phyloP scores from a whole-genome alignment of 2,797 vertebrate species.

The Sternarchorhynchus goeldii region DNA sequence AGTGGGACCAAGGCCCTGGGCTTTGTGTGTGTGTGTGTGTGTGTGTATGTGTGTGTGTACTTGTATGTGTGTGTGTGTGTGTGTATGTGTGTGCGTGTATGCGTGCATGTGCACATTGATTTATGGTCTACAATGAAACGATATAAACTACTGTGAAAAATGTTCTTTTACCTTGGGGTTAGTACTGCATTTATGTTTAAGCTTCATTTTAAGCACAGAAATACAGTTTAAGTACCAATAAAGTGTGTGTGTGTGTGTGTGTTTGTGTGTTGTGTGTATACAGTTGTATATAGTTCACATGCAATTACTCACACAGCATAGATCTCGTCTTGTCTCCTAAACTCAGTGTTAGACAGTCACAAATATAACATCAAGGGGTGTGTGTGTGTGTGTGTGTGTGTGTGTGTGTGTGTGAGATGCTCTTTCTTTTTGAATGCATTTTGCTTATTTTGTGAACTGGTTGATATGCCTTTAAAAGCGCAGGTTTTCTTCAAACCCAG shows the following conservation, averaged over 20 bases:
- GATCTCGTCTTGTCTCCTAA: slow-evolving; percentile 60
- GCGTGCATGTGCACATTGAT: not conserved
- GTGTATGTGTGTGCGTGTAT: slow-evolving; percentile 21
- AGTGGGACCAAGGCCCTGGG: slow-evolving; percentile 45
- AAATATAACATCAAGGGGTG: not conserved
- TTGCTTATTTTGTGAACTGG: slow-evolving; percentile 26
- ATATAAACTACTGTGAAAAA: not conserved
- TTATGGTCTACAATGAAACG: not conserved
- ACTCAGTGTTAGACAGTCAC: slow-evolving; percentile 25
- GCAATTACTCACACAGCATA: not conserved
- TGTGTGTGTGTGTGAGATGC: slow-evolving; percentile 4
- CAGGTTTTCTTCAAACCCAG: slow-evolving; percentile 52
- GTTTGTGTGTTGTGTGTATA: slow-evolving; percentile 42
- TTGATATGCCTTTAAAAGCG: slow-evolving; percentile 52
- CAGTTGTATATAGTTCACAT: slow-evolving; percentile 22
- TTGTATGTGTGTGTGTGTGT: slow-evolving; percentile 50
- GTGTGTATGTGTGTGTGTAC: slow-evolving; percentile 5
- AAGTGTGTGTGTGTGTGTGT: slow-evolving; percentile 1
- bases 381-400: slow-evolving; percentile 14
- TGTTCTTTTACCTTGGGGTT: too few relatives aligned
- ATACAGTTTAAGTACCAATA: not conserved
- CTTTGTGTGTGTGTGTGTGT: slow-evolving; percentile 2
- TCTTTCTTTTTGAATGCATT: not conserved
- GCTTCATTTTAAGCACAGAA: too few relatives aligned
- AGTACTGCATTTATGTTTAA: too few relatives aligned